Evolutionary conservation across 2,113 vertebrate genomes (phyloP), one percentile per base, ranked within the genome.

Genomic region (Uria aalge): DNA sequence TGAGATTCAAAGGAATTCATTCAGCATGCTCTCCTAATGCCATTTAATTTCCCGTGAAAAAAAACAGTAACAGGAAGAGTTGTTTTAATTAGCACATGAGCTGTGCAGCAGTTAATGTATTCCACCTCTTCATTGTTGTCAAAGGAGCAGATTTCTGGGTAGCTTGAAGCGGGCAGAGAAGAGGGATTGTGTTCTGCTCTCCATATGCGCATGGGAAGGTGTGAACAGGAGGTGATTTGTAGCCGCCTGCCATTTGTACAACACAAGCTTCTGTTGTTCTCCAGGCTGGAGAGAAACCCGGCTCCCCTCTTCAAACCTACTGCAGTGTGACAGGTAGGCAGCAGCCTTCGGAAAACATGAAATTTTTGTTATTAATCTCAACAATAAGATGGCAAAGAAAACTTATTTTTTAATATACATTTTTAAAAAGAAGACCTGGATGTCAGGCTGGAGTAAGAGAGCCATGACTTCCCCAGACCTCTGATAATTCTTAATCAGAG

Each of bases 1-100:
- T 69, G 19, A 9, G 27, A 80, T 67, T 93, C 90, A 94, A 94
- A 95, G 73, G 30, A 63, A 36, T 80, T 83, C 60, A 47, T 73
- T 67, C 43, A 62, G 47, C 48, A 17, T 67, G 53, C 41, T 78
- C 75, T 90, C 91, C 5, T 10, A 87, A 59, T 93, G 66, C 82
- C 83, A 53, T 83, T 85, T 89, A 92, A 85, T 82, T 92, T 91
- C 88, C 79, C 27, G 2, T 30, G 73, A 53, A 93, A 92, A 24
- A 40, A 64, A 64, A 55, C 73, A 75, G 81, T 47, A 30, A 32
- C 23, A 53, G 68, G 50, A 83, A 71, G 63, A 57, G 83, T 90
- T 90, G 73, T 69, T 96, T 77, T 92, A 92, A 97, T 96, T 93
- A 92, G 72, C 89, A 86, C 81, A 71, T 52, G 76, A 74, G 41